Base-by-base conservation (phyloP, 2,888 invertebrate species). In the Epirrhoe tristata region DNA sequence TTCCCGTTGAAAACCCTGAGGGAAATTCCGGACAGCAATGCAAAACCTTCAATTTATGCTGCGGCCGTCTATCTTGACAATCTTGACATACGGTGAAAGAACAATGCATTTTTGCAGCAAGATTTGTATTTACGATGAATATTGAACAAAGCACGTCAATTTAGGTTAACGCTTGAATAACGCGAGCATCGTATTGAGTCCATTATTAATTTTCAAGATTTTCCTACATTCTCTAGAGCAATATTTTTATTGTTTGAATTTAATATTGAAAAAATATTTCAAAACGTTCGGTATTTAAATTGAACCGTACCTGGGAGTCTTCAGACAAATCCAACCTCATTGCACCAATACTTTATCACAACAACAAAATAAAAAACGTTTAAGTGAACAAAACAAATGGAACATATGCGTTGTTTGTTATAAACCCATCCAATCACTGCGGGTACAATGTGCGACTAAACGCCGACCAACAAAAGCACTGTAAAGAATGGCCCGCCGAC, bases 401-500 rank as follows among this genome's bases (percentile, higher is more conserved):
- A 83, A 88, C 84, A 86, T 86, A 85, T 83, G 81, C 82, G 80
- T 79, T 85, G 88, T 89, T 86, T 83, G 83, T 85, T 87, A 87
- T 84, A 88, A 86, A 85, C 85, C 85, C 79, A 81, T 84, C 91
- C 91, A 91, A 92, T 91, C 90, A 87, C 84, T 79, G 78, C 78
- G 81, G 83, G 81, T 84, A 87, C 85, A 85, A 83, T 82, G 83
- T 84, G 86, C 82, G 86, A 88, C 89, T 89, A 90, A 90, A 88
- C 90, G 89, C 61, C 83, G 82, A 85, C 54, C 86, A 87, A 91
- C 91, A 91, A 91, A 91, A 90, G 91, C 85, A 85, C 87, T 85
- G 88, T 93, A 92, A 93, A 93, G 93, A 93, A 93, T 92, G 89
- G 91, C 80, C 87, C 89, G 86, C 87, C 90, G 82, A 89, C 91